Evolutionary conservation across 2,797 vertebrate genomes (phyloP).

Genomic region (Avahi laniger): DNA sequence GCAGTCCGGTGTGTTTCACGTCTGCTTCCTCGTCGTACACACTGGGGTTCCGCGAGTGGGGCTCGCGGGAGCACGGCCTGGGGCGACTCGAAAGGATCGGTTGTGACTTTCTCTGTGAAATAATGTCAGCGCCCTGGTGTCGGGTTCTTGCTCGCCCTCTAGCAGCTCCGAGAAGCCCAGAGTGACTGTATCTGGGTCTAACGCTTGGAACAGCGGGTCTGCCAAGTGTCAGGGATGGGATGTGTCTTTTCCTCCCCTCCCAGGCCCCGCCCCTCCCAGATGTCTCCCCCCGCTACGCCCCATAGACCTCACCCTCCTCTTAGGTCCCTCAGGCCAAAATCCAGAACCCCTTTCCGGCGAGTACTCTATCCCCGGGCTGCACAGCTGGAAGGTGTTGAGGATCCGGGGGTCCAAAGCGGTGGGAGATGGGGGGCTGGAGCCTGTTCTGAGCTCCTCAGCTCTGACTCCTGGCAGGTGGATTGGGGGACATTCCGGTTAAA

Average conservation of each 20-base stretch:
- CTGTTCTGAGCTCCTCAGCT: neutral
- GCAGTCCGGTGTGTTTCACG: accelerated
- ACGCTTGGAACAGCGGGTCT: neutral
- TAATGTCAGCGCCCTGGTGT: neutral
- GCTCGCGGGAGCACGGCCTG: neutral
- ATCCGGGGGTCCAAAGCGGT: neutral
- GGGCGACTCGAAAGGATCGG: neutral
- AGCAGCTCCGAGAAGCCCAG: neutral
- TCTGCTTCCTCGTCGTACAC: neutral
- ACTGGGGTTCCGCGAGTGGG: neutral
- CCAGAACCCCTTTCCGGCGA: neutral
- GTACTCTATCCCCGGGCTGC: neutral
- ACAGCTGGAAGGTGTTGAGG: neutral
- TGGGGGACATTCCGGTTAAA: neutral
- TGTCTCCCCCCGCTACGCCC: neutral
- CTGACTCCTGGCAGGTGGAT: neutral
- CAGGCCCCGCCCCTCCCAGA: neutral
- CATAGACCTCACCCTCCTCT: neutral
- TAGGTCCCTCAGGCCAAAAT: neutral
- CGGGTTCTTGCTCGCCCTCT: neutral
- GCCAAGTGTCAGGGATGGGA: neutral
- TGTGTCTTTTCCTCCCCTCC: accelerated
- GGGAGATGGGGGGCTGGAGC: too few relatives aligned
- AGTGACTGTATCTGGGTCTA: neutral
- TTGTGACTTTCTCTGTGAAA: neutral